These are phyloP conservation scores for Eupithecia inturbata DNA, from an alignment of 2,888 invertebrate species.

Conservation along the genomic window DNA sequence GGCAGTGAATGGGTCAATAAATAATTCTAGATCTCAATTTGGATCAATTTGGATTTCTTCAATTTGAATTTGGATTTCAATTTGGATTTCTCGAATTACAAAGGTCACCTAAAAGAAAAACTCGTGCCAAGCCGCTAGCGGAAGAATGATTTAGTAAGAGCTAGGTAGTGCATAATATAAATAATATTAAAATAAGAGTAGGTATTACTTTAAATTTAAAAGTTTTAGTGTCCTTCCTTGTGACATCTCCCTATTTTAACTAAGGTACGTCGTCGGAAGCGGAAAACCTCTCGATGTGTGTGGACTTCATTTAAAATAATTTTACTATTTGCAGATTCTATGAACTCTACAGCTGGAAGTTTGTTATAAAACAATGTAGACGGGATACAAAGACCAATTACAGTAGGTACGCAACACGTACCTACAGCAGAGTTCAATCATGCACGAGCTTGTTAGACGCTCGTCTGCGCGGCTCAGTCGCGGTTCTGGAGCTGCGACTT, in stretches of 20 bases:
- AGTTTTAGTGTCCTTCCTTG: too few relatives aligned
- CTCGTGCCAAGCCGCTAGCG: neutral
- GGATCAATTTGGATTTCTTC: too few relatives aligned
- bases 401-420: slow-evolving; percentile 57
- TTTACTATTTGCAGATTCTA: slow-evolving; percentile 8
- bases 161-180: too few relatives aligned
- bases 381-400: slow-evolving; percentile 66
- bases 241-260: too few relatives aligned
- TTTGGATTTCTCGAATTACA: neutral
- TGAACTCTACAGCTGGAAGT: slow-evolving; percentile 35
- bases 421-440: slow-evolving; percentile 59
- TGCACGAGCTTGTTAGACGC: slow-evolving; percentile 68
- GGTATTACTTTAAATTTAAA: too few relatives aligned
- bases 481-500: slow-evolving; percentile 7
- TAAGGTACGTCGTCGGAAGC: neutral
- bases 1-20: too few relatives aligned
- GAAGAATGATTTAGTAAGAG: too few relatives aligned
- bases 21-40: too few relatives aligned
- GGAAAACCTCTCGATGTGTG: neutral
- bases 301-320: neutral
- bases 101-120: neutral
- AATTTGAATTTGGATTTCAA: neutral
- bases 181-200: too few relatives aligned
- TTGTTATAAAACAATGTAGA: slow-evolving; percentile 62
- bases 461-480: slow-evolving; percentile 54